Base-by-base conservation (phyloP, 2,113 vertebrate genomes). In the Triplophysa siluroides region DNA sequence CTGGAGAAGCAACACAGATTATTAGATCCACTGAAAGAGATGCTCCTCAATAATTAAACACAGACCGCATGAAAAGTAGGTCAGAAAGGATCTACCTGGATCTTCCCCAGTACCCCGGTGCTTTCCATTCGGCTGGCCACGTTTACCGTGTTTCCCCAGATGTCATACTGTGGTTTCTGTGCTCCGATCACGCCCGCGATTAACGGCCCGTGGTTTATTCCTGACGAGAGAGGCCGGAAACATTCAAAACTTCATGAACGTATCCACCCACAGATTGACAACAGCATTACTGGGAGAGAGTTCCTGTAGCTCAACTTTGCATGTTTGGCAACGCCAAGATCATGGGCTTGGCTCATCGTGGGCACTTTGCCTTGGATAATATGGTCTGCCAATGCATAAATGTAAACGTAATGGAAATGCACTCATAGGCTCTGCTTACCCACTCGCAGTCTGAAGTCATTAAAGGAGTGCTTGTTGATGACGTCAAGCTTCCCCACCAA, bases 401-500 rank as follows among this genome's bases (percentile, higher is more conserved):
- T 58, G 54, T 58, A 21, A 26, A 64, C 41, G 21, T 18, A 6
- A 38, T 62, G 29, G 33, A 38, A 38, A 38, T 38, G 33, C 33
- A 38, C 6, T 38, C 1, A 38, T 38, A 62, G 24, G 23, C 2
- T 1, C 10, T 21, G 21, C 95, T 66, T 90, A 99, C 97, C 97
- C 13, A 98, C 95, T 90, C 97, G 88, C 81, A 99, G 92, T 82
- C 93, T 94, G 93, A 99, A 99, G 91, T 98, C 96, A 19, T 99
- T 99, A 90, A 99, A 99, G 71, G 98, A 99, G 88, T 99, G 98
- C 86, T 95, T 99, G 91, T 99, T 99, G 88, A 99, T 99, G 85
- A 97, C 94, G 0, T 98, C 97, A 45, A 99, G 91, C 82, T 99
- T 99, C 2, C 93, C 96, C 79, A 97, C 95, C 24, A 99, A 93